Conservation (phyloP, 2,888 invertebrate species). For the Chirona hameri region DNA sequence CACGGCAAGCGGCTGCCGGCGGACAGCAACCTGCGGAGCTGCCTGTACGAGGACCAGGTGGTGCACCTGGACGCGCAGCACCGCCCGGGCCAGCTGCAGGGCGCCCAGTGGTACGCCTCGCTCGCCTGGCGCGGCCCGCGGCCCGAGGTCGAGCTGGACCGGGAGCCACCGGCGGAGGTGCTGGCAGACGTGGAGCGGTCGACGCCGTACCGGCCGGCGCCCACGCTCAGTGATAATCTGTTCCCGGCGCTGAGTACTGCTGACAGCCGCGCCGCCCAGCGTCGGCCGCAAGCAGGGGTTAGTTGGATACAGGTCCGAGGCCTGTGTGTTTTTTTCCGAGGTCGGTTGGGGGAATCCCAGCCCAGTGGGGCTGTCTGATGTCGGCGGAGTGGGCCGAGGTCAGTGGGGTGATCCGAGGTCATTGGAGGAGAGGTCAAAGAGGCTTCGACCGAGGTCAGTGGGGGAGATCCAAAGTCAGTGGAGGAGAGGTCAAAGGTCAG, state of each 20-base stretch:
- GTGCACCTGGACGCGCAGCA: background rate
- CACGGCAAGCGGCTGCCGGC: constrained; percentile 3
- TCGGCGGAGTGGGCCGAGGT: too few species aligned
- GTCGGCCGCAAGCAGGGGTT: background rate
- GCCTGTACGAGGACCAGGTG: background rate
- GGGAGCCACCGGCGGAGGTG: background rate
- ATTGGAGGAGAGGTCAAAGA: too few species aligned
- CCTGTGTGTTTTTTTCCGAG: too few species aligned
- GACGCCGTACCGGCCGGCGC: background rate
- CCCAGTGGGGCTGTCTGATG: too few species aligned
- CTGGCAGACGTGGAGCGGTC: background rate
- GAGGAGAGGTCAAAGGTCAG: too few species aligned
- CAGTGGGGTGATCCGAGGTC: too few species aligned
- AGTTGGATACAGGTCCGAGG: too few species aligned
- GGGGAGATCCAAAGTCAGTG: too few species aligned
- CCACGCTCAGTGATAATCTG: background rate
- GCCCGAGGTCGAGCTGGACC: background rate
- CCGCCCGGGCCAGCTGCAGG: background rate
- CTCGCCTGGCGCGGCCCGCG: background rate
- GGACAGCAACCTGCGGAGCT: background rate
- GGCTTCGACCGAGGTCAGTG: too few species aligned
- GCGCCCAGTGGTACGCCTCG: background rate
- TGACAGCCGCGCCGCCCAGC: background rate
- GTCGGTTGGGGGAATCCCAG: too few species aligned
- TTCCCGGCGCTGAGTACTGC: background rate